Evolutionary conservation across 2,888 invertebrate species (phyloP).

Genomic region (Adelognathus sp.): DNA sequence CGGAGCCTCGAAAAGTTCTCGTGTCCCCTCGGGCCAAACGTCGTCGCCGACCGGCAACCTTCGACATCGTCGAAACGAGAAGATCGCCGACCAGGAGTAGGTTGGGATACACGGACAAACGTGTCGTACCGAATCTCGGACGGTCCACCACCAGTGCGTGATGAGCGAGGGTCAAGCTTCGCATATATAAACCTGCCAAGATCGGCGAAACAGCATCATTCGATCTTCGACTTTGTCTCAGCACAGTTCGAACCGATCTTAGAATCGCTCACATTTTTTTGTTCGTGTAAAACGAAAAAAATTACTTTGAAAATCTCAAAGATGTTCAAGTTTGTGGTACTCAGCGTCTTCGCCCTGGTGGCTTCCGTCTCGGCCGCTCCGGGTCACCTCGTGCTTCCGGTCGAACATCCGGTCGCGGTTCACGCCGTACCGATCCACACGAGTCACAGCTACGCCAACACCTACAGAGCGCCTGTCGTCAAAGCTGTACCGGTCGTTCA

Average conservation of each 20-base stretch:
- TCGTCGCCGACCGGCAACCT: constrained; percentile 39
- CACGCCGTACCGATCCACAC: constrained; percentile 82
- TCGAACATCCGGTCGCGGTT: constrained; percentile 77
- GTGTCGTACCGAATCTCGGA: constrained; percentile 26
- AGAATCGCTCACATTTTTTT: neutral
- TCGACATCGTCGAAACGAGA: constrained; percentile 35
- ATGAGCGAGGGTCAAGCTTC: constrained; percentile 43
- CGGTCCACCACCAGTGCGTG: neutral
- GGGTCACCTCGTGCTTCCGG: constrained; percentile 65
- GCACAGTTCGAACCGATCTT: neutral
- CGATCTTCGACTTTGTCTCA: constrained; percentile 13
- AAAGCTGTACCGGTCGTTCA: constrained; percentile 71
- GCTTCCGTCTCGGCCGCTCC: constrained; percentile 80
- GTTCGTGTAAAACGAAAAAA: neutral
- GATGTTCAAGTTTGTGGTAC: constrained; percentile 63
- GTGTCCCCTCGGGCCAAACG: constrained; percentile 39
- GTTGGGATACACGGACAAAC: constrained; percentile 12
- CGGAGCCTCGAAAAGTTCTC: constrained; percentile 35
- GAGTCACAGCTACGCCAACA: constrained; percentile 62
- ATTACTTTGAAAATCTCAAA: constrained; percentile 13
- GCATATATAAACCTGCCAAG: constrained; percentile 45
- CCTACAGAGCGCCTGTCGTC: constrained; percentile 82
- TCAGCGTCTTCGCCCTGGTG: constrained; percentile 59
- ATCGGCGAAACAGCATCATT: constrained; percentile 36
- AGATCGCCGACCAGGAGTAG: constrained; percentile 9